Conservation (phyloP, 64 coral and sea anemone genomes). For the Montipora efflorescens region DNA sequence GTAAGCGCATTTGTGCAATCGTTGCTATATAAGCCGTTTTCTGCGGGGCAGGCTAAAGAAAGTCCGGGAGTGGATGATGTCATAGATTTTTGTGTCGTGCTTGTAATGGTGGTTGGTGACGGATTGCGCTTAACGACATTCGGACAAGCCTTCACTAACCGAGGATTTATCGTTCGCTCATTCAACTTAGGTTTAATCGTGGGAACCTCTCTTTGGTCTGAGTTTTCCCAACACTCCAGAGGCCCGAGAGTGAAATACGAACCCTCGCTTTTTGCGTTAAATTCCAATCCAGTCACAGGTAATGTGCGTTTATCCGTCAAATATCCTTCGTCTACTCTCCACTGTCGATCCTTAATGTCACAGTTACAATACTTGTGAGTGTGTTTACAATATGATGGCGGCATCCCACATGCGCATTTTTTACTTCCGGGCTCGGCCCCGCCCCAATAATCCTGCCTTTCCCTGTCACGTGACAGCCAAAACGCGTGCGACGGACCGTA, state of each 20-base stretch:
- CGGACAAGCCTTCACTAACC: conserved; percentile 52
- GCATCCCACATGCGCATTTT: conserved; percentile 78
- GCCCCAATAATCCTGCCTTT: conserved; percentile 78
- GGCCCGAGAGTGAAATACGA: conserved; percentile 72
- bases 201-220: neutral
- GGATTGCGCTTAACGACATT: conserved; percentile 1
- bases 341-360: conserved; percentile 60
- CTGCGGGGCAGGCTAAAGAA: neutral
- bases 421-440: conserved; percentile 68
- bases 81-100: neutral
- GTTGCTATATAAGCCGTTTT: neutral
- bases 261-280: conserved; percentile 42
- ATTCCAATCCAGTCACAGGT: conserved; percentile 66
- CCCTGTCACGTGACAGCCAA: conserved; percentile 70
- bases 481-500: conserved; percentile 46
- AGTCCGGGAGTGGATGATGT: neutral
- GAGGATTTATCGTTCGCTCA: conserved; percentile 14
- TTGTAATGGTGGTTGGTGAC: neutral
- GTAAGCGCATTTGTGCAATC: neutral
- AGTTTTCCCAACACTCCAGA: conserved; percentile 89
- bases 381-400: conserved; percentile 7
- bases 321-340: conserved; percentile 85
- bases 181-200: neutral
- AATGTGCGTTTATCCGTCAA: conserved; percentile 61
- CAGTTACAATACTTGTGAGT: conserved; percentile 75